These are phyloP conservation scores for Caenorhabditis virilis DNA, from an alignment of 2,888 invertebrate genomes.

Conservation along the genomic window DNA sequence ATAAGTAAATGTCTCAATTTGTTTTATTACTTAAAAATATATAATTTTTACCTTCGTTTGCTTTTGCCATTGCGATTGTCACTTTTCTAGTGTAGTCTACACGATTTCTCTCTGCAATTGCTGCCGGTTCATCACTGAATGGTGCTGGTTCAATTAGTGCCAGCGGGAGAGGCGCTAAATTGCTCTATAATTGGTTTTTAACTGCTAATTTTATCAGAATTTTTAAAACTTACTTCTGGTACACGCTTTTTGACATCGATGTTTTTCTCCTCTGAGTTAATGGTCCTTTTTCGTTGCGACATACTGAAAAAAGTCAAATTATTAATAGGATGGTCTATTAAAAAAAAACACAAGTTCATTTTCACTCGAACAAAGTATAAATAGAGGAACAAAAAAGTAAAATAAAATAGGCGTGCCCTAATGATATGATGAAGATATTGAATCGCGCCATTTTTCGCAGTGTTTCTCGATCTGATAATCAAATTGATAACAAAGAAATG, in stretches of 20 bases:
- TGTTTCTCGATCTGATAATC: no score
- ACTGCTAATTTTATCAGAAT: no score
- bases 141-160: conserved; percentile 59
- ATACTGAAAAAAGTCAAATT: conserved; percentile 13
- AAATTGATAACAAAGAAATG: no score
- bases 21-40: not conserved
- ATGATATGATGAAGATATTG: no score
- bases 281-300: conserved; percentile 34
- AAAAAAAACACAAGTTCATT: no score
- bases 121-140: conserved; percentile 61
- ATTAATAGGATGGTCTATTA: no score
- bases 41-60: conserved; percentile 75
- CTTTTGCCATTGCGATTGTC: conserved; percentile 81
- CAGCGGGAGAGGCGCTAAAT: conserved; percentile 22
- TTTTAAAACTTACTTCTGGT: conserved; percentile 6
- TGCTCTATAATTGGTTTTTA: no score
- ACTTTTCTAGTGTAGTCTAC: conserved; percentile 85
- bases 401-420: no score
- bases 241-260: conserved; percentile 27
- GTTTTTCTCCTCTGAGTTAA: conserved; percentile 30
- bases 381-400: no score
- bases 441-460: no score
- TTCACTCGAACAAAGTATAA: no score
- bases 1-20: no score
- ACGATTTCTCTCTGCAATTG: conserved; percentile 71